Conservation (phyloP, 2,888 invertebrate species). For the Machimus atricapillus region DNA sequence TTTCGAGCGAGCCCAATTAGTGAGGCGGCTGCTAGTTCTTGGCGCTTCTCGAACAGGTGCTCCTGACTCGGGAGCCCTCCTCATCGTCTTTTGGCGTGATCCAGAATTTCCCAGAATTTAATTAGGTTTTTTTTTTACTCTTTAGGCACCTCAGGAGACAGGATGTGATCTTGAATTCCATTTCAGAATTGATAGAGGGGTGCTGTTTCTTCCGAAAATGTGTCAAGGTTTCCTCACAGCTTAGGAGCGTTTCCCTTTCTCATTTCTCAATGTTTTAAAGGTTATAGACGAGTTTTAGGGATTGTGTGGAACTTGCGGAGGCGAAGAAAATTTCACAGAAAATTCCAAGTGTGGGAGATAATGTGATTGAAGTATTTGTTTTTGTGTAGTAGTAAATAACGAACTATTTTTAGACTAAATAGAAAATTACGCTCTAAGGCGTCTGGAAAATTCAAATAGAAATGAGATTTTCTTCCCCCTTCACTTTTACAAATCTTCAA, state of each 20-base stretch:
- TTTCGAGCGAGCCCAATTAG: slow-evolving; percentile 5
- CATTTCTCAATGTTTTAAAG: neutral
- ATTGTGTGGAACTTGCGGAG: neutral
- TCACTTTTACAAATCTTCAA: neutral
- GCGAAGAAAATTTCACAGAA: neutral
- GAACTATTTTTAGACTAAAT: neutral
- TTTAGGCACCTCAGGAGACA: neutral
- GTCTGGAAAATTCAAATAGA: neutral
- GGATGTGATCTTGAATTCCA: neutral
- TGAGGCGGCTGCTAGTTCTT: neutral
- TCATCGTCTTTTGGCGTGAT: neutral
- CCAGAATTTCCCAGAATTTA: slow-evolving; percentile 13
- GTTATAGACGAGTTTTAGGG: neutral
- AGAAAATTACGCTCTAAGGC: neutral
- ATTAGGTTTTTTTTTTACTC: neutral
- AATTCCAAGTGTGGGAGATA: neutral
- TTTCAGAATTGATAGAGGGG: neutral
- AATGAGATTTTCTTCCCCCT: neutral
- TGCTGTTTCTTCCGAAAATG: neutral
- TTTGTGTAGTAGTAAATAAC: neutral
- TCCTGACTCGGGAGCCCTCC: neutral
- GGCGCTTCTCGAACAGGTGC: slow-evolving; percentile 8
- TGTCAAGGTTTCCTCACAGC: neutral
- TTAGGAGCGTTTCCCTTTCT: neutral
- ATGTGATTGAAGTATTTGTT: neutral